A percentile compares a stretch with the other conserved stretches of the same genome.
phyloP scores from a whole-genome alignment of 1,140 invertebrate genomes.

The Bombus haemorrhoidalis region DNA sequence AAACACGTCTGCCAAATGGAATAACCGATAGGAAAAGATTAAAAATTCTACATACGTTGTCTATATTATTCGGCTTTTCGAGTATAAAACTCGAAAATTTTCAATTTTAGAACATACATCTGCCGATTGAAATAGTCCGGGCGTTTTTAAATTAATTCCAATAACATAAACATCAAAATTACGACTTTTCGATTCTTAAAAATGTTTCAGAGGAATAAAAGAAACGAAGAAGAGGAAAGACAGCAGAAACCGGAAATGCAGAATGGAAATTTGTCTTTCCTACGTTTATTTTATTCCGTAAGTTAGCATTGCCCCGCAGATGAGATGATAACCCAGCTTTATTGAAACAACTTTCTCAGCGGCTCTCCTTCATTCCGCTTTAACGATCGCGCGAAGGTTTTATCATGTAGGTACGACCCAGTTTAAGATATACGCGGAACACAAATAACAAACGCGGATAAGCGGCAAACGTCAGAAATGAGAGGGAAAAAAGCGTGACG shows the following conservation, averaged over 20 bases:
- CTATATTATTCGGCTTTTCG: background rate
- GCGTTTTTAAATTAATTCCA: background rate
- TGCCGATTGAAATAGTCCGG: fast-evolving
- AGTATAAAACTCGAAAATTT: background rate
- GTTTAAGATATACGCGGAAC: constrained; percentile 13
- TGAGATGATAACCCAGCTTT: constrained; percentile 20
- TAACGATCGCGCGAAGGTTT: constrained; percentile 35
- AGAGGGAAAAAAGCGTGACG: background rate
- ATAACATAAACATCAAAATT: background rate
- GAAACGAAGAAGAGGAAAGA: background rate
- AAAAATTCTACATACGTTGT: too few species aligned
- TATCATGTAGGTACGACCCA: constrained; percentile 20
- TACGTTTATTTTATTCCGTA: background rate
- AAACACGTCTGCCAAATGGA: background rate
- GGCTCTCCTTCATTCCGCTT: constrained; percentile 2
- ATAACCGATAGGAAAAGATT: too few species aligned
- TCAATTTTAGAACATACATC: background rate
- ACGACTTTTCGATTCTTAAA: background rate
- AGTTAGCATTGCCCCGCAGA: background rate
- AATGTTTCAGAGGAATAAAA: background rate
- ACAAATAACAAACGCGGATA: constrained; percentile 19
- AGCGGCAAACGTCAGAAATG: constrained; percentile 30
- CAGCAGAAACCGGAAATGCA: background rate
- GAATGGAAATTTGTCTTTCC: background rate
- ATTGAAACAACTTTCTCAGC: constrained; percentile 33